Evolutionary conservation across 2,888 invertebrate species (phyloP), one percentile per base, ranked within the genome.

Genomic region (Apamea crenata): DNA sequence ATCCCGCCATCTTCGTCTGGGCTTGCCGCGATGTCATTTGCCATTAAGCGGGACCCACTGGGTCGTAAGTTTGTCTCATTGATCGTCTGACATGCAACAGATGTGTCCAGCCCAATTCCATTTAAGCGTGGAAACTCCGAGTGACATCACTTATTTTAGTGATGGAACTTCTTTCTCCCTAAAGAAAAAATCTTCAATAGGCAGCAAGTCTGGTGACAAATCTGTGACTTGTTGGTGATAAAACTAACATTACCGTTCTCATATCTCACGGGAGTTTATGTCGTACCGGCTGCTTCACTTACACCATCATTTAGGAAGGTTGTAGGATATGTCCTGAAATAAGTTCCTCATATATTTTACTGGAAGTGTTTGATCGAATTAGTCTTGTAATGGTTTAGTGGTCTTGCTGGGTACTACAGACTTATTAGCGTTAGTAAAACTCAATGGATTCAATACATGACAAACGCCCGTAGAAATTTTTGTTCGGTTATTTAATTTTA

Each of bases 161-260:
- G 36, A 36, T 36, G 36, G 36, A 36, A 36, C 3, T 29, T 32
- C 16, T n/a, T 16, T 29, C 4, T 8, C 4, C 36, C 0, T 32
- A 53, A 44, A 50, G 25, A 72, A 63, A 7, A 81, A 56, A 66
- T 44, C 5, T 74, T n/a, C 14, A 16, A n/a, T 6, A 69, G 0
- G 12, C 8, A 56, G 29, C 59, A 12, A 40, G 50, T 21, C 16
- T 8, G 14, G 29, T 72, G 74, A 82, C 78, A 82, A 85, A 82
- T 82, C 63, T 65, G 71, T 14, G 63, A 10, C 59, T 47, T 74
- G 71, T 63, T 68, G 71, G 78, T 44, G 66, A 88, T 87, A 88
- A 87, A 88, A 87, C 76, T 75, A 73, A 73, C 83, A 82, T 89
- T 87, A 87, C 79, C 56, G 82, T 44, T 69, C 74, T 82, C 82